These are phyloP conservation scores for Stenopsyche tienmushanensis DNA, from an alignment of 1,140 invertebrate species.

Conservation along the genomic window DNA sequence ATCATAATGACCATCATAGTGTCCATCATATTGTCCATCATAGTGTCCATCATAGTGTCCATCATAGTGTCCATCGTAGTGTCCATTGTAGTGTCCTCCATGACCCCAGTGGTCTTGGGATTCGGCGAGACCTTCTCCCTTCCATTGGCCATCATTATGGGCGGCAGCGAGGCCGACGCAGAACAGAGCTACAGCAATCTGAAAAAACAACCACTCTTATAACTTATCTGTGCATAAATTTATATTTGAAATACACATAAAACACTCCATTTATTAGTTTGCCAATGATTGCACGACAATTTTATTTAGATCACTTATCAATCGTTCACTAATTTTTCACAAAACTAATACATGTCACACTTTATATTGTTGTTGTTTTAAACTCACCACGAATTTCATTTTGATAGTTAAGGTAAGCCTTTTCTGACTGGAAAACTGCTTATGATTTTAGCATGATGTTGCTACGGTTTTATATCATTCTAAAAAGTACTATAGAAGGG, in stretches of 20 bases:
- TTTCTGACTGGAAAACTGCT: slow-evolving; percentile 30
- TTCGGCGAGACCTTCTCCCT: slow-evolving; percentile 20
- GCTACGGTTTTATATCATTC: background rate
- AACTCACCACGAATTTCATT: slow-evolving; percentile 27
- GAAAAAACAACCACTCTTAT: too few relatives aligned
- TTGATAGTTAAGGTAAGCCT: slow-evolving; percentile 15
- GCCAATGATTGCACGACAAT: too few relatives aligned
- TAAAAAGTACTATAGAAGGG: background rate
- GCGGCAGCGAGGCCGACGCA: background rate
- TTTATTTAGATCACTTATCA: too few relatives aligned
- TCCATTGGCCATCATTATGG: slow-evolving; percentile 16
- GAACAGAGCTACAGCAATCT: slow-evolving; percentile 5
- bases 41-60: background rate
- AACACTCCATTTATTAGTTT: too few relatives aligned
- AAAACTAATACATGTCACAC: too few relatives aligned
- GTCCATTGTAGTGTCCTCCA: too few relatives aligned
- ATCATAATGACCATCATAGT: slow-evolving; percentile 10
- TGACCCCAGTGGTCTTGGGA: slow-evolving; percentile 8
- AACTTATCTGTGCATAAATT: too few relatives aligned
- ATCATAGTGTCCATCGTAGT: too few relatives aligned
- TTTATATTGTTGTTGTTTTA: background rate
- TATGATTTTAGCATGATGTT: background rate
- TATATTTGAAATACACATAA: too few relatives aligned
- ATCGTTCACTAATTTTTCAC: too few relatives aligned
- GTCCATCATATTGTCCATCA: slow-evolving; percentile 13